Evolutionary conservation across 2,797 vertebrate genomes (phyloP).

Genomic region (Sebastes cheni): DNA sequence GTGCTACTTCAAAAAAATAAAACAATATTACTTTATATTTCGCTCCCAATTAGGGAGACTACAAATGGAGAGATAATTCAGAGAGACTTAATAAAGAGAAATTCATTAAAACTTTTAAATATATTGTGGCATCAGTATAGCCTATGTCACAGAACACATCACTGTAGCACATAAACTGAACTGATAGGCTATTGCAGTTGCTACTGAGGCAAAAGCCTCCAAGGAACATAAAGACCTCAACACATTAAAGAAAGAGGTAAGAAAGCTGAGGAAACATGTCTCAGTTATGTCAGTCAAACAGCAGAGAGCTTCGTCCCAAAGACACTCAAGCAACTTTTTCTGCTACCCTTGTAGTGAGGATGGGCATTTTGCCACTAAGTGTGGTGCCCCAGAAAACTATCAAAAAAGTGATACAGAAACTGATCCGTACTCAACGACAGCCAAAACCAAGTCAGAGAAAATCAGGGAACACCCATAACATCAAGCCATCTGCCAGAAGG

Average conservation of each 20-base stretch:
- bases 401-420: background rate
- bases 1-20: background rate
- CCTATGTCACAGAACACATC: no score
- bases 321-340: background rate
- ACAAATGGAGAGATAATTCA: background rate
- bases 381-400: background rate
- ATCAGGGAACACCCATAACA: background rate
- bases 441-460: background rate
- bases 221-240: no score
- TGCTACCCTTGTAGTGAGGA: background rate
- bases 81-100: background rate
- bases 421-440: background rate
- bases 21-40: background rate
- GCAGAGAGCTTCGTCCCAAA: background rate
- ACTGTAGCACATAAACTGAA: no score
- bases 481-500: no score
- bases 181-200: no score
- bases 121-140: no score
- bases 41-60: background rate
- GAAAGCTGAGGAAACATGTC: background rate
- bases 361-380: background rate
- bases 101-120: background rate
- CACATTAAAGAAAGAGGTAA: no score
- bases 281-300: background rate
- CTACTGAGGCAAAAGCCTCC: no score